phyloP scores from a whole-genome alignment of 2,888 invertebrate species.

The Limenitis camilla region DNA sequence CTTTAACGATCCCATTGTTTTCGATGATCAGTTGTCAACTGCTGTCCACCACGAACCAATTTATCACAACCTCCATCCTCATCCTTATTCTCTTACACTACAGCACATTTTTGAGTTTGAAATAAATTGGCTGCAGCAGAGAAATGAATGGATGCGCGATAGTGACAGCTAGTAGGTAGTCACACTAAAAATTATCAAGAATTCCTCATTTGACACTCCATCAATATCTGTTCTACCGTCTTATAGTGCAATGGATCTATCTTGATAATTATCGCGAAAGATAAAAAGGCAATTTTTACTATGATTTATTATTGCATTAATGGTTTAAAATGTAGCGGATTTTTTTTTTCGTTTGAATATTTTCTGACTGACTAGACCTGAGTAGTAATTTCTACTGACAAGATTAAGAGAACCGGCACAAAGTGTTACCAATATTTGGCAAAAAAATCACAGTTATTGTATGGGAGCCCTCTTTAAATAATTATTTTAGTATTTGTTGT shows the following conservation, averaged over 20 bases:
- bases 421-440: too few species aligned
- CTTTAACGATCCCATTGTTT: conserved; percentile 70
- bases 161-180: conserved; percentile 57
- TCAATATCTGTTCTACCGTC: conserved; percentile 48
- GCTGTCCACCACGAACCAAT: conserved; percentile 35
- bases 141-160: conserved; percentile 52
- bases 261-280: conserved; percentile 17
- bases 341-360: too few species aligned
- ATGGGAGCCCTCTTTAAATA: too few species aligned
- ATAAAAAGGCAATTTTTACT: conserved; percentile 14
- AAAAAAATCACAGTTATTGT: too few species aligned
- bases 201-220: conserved; percentile 55
- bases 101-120: conserved; percentile 30
- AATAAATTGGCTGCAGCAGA: conserved; percentile 31
- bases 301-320: conserved; percentile 17
- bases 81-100: conserved; percentile 28
- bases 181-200: conserved; percentile 58
- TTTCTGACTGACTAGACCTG: too few species aligned
- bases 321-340: too few species aligned
- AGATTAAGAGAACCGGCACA: too few species aligned
- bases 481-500: too few species aligned
- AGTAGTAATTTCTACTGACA: too few species aligned
- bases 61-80: conserved; percentile 9
- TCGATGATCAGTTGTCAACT: conserved; percentile 60
- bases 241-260: conserved; percentile 13